These are phyloP conservation scores for Geophilus truncorum DNA, from an alignment of 2,888 invertebrate genomes.

Conservation along the genomic window DNA sequence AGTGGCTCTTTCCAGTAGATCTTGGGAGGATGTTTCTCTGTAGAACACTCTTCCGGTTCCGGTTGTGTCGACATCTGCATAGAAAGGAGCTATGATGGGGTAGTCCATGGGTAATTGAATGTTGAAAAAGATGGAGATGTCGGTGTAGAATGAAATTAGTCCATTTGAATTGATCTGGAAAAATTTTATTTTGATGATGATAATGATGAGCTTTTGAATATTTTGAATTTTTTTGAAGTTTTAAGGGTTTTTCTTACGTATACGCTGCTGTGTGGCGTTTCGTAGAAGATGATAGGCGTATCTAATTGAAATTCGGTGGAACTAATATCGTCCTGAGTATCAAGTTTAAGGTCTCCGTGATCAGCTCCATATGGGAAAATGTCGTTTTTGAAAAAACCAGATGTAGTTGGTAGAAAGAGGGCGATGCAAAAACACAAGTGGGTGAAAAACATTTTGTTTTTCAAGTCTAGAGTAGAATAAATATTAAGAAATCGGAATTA, in stretches of 20 bases:
- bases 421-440: background rate
- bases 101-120: slow-evolving; percentile 83
- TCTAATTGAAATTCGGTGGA: slow-evolving; percentile 61
- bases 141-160: slow-evolving; percentile 79
- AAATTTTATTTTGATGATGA: no score
- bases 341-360: slow-evolving; percentile 54
- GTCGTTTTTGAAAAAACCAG: background rate
- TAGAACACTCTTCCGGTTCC: slow-evolving; percentile 67
- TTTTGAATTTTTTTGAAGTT: background rate
- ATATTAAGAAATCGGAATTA: no score
- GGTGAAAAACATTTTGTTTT: background rate
- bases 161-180: slow-evolving; percentile 86
- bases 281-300: slow-evolving; percentile 74
- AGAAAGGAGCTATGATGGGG: slow-evolving; percentile 82
- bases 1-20: slow-evolving; percentile 55
- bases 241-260: slow-evolving; percentile 68
- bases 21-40: slow-evolving; percentile 51
- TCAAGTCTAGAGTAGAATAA: background rate
- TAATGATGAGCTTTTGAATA: no score
- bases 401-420: background rate
- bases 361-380: slow-evolving; percentile 56
- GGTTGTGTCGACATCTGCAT: slow-evolving; percentile 82
- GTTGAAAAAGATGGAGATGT: slow-evolving; percentile 78
- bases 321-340: slow-evolving; percentile 58
- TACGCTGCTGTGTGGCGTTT: slow-evolving; percentile 65